Base-by-base conservation (phyloP, 2,113 vertebrate genomes). In the Centropus unirufus region DNA sequence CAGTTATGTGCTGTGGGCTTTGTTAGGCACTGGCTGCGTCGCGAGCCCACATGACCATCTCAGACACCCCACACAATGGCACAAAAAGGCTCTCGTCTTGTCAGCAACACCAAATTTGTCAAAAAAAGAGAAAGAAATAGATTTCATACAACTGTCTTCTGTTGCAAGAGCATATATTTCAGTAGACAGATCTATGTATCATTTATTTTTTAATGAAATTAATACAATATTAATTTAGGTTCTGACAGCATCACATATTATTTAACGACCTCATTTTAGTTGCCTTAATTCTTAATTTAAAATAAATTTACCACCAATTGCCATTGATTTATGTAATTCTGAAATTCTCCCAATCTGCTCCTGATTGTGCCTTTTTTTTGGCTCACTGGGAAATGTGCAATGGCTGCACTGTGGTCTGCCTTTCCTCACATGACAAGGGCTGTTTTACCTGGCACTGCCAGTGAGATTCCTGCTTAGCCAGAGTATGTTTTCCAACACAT, bases 31-130 rank as follows among this genome's bases (percentile, higher is more conserved):
- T 47, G 86, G 77, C 93, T 51, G 92, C 5, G 47, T 46, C n/a
- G 18, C 9, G 30, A 2, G 0, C 55, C 47, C 97, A 96, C 51
- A 46, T 96, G 97, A 93, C 42, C 0, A 1, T 81, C 96, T 96
- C 95, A 95, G 94, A 96, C 82, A 61, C 77, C 59, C n/a, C 90
- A 57, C 79, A 95, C 95, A 98, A 96, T 61, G 72, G 96, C 64
- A 92, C 17, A 44, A 83, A 93, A 94, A 95, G 91, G 70, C 66
- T 75, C 70, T 70, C 21, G 7, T 97, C 97, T 96, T 92, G 96
- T 95, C 95, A 93, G 89, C 90, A 93, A 84, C 93, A 92, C 83
- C 59, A 90, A 83, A 90, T 73, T 67, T 34, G 79, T 12, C 6
- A 11, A 49, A 73, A n/a, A 39, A 95, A 70, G 36, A 68, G 36